Conservation (phyloP, 2,888 invertebrate genomes). For the Parasteatoda lunata region DNA sequence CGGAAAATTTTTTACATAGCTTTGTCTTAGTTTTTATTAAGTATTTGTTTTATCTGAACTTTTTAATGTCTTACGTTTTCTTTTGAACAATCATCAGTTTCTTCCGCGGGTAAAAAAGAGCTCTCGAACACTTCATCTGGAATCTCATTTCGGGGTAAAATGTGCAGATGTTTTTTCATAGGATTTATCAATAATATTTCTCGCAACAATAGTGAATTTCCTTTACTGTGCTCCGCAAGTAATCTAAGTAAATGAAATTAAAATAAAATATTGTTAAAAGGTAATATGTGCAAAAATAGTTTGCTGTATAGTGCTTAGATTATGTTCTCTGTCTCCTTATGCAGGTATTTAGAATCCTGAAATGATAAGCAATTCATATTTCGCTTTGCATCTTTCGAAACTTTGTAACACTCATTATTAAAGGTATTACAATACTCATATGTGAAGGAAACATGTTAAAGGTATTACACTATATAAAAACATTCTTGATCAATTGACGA, state of each 20-base stretch:
- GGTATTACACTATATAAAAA: too few relatives aligned
- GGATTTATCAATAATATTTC: conserved; percentile 27
- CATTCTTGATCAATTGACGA: too few relatives aligned
- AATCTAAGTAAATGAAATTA: conserved; percentile 1
- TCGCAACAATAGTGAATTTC: conserved; percentile 19
- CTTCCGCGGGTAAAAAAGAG: not conserved
- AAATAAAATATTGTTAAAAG: not conserved
- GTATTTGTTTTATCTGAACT: not conserved
- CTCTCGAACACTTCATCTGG: not conserved
- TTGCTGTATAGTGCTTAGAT: too few relatives aligned
- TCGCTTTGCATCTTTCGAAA: too few relatives aligned
- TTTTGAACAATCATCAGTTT: not conserved
- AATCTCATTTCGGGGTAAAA: not conserved
- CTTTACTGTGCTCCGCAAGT: conserved; percentile 14
- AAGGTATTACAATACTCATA: too few relatives aligned
- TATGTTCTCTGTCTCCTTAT: too few relatives aligned
- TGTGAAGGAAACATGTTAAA: too few relatives aligned
- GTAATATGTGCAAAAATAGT: too few relatives aligned
- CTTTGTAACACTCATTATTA: too few relatives aligned
- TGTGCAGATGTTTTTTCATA: conserved; percentile 20
- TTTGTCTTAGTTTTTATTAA: not conserved
- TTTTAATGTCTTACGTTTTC: not conserved
- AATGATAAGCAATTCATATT: too few relatives aligned
- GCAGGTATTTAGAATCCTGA: too few relatives aligned
- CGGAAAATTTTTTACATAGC: not conserved